Percentiles rank a stretch among this genome's conserved stretches.
These are phyloP conservation scores for Drosophila ustulata DNA, from an alignment of 2,888 invertebrate genomes.

Conservation along the genomic window DNA sequence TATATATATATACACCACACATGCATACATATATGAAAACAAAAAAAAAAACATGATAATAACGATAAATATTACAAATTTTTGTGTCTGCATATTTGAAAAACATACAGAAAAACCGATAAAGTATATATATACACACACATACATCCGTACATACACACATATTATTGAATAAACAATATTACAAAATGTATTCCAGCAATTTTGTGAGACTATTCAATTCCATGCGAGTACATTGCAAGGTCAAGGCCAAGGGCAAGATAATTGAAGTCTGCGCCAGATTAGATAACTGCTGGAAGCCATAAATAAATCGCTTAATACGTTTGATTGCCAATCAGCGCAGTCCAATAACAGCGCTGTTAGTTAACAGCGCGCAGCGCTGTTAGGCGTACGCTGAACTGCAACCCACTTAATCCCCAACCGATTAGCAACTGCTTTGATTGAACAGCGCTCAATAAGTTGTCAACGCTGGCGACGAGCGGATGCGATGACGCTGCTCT, in stretches of 20 bases:
- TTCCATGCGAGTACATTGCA: background rate
- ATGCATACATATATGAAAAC: constrained; percentile 5
- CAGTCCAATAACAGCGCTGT: background rate
- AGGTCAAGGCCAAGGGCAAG: constrained; percentile 12
- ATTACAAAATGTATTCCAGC: constrained; percentile 41
- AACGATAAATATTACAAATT: constrained; percentile 51
- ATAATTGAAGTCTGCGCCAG: constrained; percentile 23
- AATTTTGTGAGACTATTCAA: background rate
- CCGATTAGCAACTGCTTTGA: constrained; percentile 37
- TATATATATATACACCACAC: too few relatives aligned
- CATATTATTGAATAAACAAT: constrained; percentile 62
- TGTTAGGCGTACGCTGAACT: constrained; percentile 9
- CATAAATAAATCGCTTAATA: background rate
- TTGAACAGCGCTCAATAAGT: constrained; percentile 5
- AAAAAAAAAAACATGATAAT: constrained; percentile 38
- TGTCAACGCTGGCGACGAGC: background rate
- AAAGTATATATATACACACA: constrained; percentile 27
- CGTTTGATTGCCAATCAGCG: background rate
- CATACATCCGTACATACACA: constrained; percentile 23
- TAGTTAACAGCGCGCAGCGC: background rate
- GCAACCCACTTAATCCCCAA: constrained; percentile 8
- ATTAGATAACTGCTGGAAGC: constrained; percentile 37
- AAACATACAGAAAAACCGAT: constrained; percentile 19
- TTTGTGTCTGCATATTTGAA: constrained; percentile 57
- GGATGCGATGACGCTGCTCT: constrained; percentile 32